phyloP scores from a whole-genome alignment of 2,113 vertebrate species.

The Heteronetta atricapilla region DNA sequence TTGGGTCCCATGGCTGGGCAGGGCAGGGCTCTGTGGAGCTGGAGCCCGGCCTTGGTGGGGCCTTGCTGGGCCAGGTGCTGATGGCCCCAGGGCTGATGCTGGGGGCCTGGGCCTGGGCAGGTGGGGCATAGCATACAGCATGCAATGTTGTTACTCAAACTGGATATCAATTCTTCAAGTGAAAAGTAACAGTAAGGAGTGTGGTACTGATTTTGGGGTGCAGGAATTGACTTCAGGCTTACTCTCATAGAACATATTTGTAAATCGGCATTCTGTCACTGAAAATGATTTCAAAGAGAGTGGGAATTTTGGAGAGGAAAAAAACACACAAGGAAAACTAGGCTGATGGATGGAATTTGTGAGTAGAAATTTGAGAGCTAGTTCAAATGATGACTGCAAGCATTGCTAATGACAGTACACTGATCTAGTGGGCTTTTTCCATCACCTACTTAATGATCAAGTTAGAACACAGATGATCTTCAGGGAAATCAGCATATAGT shows the following conservation, averaged over 20 bases:
- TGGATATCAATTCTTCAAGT: background rate
- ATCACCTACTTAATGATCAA: background rate
- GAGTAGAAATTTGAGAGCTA: background rate
- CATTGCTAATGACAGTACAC: background rate
- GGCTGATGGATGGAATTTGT: background rate
- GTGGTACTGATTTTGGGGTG: background rate
- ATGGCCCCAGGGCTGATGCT: accelerated
- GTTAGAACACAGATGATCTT: background rate
- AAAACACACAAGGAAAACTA: background rate
- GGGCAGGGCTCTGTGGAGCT: background rate
- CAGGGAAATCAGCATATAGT: background rate
- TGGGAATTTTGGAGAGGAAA: background rate
- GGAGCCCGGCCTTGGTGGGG: too few relatives aligned
- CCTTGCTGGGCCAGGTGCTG: background rate
- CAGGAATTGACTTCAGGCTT: background rate
- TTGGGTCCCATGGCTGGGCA: background rate
- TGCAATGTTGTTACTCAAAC: background rate
- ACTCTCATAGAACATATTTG: background rate
- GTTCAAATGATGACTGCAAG: background rate
- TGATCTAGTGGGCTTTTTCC: background rate
- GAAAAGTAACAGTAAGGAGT: background rate
- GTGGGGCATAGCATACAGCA: background rate
- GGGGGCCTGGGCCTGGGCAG: background rate
- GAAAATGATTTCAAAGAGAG: background rate
- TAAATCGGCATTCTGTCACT: background rate